phyloP scores from a whole-genome alignment of 2,797 vertebrate species.

The Linurgus olivaceus region DNA sequence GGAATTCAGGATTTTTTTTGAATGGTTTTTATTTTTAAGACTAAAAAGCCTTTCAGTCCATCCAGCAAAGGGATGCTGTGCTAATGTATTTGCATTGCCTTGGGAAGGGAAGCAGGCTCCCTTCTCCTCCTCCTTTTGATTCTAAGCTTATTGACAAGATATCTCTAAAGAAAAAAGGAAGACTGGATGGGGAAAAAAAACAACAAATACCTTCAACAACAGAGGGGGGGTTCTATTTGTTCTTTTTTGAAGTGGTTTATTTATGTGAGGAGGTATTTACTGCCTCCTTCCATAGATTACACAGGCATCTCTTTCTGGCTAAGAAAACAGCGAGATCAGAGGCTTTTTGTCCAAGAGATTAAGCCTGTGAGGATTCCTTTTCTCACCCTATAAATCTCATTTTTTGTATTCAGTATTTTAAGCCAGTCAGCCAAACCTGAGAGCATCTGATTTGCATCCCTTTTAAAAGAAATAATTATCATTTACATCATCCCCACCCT shows the following conservation, averaged over 20 bases:
- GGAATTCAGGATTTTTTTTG: not conserved
- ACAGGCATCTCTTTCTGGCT: slow-evolving; percentile 8
- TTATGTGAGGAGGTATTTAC: slow-evolving; percentile 26
- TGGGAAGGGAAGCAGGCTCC: not conserved
- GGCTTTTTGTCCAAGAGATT: slow-evolving; percentile 27
- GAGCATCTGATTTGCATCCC: slow-evolving; percentile 3
- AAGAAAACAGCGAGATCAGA: slow-evolving; percentile 28
- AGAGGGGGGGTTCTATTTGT: not conserved
- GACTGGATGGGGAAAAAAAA: not conserved
- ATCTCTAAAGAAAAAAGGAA: slow-evolving; percentile 58
- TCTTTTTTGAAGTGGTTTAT: slow-evolving; percentile 8
- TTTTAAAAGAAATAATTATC: not conserved
- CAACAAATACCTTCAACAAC: not conserved
- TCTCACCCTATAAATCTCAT: not conserved
- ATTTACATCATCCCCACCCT: not conserved
- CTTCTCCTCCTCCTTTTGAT: slow-evolving; percentile 9
- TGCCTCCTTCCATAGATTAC: slow-evolving; percentile 25
- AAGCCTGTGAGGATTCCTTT: not conserved
- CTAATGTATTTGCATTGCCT: not conserved
- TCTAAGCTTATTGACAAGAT: slow-evolving; percentile 67
- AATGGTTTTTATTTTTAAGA: not conserved
- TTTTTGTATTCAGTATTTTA: slow-evolving; percentile 37
- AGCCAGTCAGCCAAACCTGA: slow-evolving; percentile 13
- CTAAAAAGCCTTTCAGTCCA: slow-evolving; percentile 28
- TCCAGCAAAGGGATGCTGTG: not conserved